phyloP scores from a whole-genome alignment of 2,113 vertebrate genomes.

The Trematocara stigmaticum region DNA sequence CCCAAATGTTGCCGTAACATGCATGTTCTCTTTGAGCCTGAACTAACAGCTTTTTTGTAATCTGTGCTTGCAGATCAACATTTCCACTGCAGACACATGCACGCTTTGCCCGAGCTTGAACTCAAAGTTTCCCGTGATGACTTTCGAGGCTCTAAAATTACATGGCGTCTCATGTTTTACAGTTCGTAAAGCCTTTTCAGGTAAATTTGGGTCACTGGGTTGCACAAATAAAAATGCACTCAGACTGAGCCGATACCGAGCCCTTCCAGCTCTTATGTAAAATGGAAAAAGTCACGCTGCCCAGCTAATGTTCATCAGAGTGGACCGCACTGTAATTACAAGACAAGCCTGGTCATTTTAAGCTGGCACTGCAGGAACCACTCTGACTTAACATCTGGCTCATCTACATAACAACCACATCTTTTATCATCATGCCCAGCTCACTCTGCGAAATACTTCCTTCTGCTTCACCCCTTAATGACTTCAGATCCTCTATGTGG shows the following conservation, averaged over 20 bases:
- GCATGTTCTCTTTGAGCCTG: neutral
- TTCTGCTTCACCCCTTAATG: neutral
- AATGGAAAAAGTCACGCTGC: conserved; percentile 6
- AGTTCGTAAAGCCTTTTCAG: neutral
- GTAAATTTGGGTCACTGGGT: neutral
- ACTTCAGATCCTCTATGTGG: neutral
- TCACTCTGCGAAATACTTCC: neutral
- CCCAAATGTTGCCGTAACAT: neutral
- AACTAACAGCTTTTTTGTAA: neutral
- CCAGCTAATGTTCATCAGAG: neutral
- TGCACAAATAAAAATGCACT: neutral
- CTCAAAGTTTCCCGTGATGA: neutral
- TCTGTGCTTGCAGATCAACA: neutral
- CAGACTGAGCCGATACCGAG: neutral
- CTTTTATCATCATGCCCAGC: neutral
- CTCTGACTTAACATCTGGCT: neutral
- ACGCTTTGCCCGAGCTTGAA: neutral
- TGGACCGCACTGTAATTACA: neutral
- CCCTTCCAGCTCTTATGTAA: neutral
- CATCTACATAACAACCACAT: neutral
- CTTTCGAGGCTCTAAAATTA: neutral
- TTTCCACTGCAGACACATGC: neutral
- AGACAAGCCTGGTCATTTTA: conserved; percentile 10
- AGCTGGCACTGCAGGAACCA: neutral
- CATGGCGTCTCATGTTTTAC: neutral